Base-by-base conservation (phyloP, 1,140 invertebrate genomes). In the Drosophila persimilis region DNA sequence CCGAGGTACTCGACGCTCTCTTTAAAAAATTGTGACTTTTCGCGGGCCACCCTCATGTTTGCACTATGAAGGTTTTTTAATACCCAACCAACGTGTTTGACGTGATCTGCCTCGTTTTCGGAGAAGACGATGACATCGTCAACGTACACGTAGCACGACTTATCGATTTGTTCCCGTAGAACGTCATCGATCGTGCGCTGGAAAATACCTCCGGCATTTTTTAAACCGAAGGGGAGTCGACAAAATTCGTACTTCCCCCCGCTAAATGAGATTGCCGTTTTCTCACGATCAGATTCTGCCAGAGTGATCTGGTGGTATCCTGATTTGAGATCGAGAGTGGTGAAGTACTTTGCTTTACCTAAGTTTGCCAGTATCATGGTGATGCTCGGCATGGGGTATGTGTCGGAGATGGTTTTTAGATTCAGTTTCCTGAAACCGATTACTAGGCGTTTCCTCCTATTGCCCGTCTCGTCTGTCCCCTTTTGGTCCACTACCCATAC, bases 341-440 rank as follows among this genome's bases (percentile, higher is more conserved):
- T 61, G 51, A 66, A 66, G 58, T 46, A 62, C 20, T n/a, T 44
- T 22, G 55, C 26, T 6, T 64, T 57, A 8, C 53, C 60, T 20
- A 73, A 24, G 17, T 72, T 70, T 11, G 72, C 39, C 53, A 77
- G 45, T 31, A 77, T 74, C 26, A 61, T 72, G 11, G 44, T 31
- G 13, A 93, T 93, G n/a, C 91, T 86, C 3, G 93, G 93, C 13
- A 94, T 75, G 4, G 93, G 93, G 80, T 92, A 94, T 26, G 56
- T 72, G 56, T 91, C 89, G 11, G 56, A 67, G 7, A 90, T 77
- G 1, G 81, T 91, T 59, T 67, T 83, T 35, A 80, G 70, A 45
- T 91, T 92, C 11, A 92, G 50, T 65, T 86, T 90, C 26, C 83
- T 60, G 48, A 83, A 92, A 63, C 92, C 90, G 11, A 91, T 74